Evolutionary conservation across 2,113 vertebrate species (phyloP).

Genomic region (Lontra canadensis): DNA sequence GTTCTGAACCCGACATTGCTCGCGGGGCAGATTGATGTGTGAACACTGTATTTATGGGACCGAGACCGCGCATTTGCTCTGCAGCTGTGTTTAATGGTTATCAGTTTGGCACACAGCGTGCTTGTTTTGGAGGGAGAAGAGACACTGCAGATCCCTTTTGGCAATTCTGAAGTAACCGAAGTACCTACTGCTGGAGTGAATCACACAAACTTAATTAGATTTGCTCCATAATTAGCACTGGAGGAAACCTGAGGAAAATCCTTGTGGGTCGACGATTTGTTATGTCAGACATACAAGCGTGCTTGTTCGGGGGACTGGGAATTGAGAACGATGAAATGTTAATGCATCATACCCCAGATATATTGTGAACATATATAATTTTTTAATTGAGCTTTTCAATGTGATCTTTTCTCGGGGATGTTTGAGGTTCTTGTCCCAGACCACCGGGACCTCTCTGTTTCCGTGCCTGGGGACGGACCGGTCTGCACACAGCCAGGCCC

Average conservation of each 20-base stretch:
- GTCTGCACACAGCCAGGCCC: background rate
- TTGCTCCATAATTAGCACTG: constrained; percentile 73
- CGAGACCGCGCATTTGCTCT: constrained; percentile 60
- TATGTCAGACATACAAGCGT: constrained; percentile 44
- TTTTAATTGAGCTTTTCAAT: constrained; percentile 38
- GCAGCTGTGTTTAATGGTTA: constrained; percentile 76
- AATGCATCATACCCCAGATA: background rate
- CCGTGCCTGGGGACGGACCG: accelerated
- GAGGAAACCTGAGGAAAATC: constrained; percentile 73
- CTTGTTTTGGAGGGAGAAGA: constrained; percentile 72
- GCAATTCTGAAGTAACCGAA: constrained; percentile 62
- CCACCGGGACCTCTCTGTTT: background rate
- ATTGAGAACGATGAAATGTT: constrained; percentile 63
- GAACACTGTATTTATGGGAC: constrained; percentile 52
- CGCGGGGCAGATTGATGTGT: constrained; percentile 28
- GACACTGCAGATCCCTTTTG: constrained; percentile 60
- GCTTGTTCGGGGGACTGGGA: background rate
- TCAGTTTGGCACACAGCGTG: constrained; percentile 58
- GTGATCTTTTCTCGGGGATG: constrained; percentile 14
- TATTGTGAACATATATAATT: background rate
- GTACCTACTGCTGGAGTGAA: constrained; percentile 63
- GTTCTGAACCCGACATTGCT: constrained; percentile 16
- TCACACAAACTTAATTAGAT: constrained; percentile 71
- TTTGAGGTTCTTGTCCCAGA: background rate
- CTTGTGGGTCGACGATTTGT: constrained; percentile 61